Conservation (phyloP, 2,888 invertebrate species). For the Cephus sareptanus region DNA sequence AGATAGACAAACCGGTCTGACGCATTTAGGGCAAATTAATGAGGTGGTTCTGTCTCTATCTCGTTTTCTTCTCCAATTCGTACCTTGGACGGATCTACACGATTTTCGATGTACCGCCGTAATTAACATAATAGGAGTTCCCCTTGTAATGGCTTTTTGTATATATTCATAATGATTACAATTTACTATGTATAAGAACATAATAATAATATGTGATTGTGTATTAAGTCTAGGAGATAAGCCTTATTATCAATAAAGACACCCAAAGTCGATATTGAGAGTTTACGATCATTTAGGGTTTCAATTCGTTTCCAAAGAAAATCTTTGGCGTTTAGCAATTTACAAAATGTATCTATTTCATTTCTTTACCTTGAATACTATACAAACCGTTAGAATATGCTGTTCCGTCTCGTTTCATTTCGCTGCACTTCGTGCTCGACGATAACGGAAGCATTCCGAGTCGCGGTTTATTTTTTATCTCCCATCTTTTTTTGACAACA, state of each 20-base stretch:
- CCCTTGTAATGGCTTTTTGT: conserved; percentile 62
- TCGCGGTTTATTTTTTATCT: too few relatives aligned
- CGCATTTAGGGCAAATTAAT: too few relatives aligned
- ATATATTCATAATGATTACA: conserved; percentile 61
- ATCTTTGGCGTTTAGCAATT: too few relatives aligned
- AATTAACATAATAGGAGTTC: conserved; percentile 45
- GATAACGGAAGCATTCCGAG: too few relatives aligned
- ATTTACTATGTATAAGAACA: conserved; percentile 38
- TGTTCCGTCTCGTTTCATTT: too few relatives aligned
- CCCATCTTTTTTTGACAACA: too few relatives aligned
- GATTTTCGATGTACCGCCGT: conserved; percentile 44
- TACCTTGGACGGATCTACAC: conserved; percentile 46
- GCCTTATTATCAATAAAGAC: conserved; percentile 53
- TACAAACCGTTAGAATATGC: too few relatives aligned
- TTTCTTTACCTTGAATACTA: too few relatives aligned
- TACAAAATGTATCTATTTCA: too few relatives aligned
- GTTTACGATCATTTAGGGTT: not conserved
- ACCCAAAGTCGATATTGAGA: conserved; percentile 30
- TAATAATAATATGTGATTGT: conserved; percentile 54
- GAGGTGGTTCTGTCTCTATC: not conserved
- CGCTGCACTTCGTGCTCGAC: too few relatives aligned
- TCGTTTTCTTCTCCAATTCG: conserved; percentile 31
- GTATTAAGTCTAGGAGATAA: conserved; percentile 57
- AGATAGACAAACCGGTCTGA: too few relatives aligned
- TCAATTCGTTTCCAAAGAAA: too few relatives aligned